Evolutionary conservation across 2,113 vertebrate genomes (phyloP).

Genomic region (Aspidoscelis tigris): DNA sequence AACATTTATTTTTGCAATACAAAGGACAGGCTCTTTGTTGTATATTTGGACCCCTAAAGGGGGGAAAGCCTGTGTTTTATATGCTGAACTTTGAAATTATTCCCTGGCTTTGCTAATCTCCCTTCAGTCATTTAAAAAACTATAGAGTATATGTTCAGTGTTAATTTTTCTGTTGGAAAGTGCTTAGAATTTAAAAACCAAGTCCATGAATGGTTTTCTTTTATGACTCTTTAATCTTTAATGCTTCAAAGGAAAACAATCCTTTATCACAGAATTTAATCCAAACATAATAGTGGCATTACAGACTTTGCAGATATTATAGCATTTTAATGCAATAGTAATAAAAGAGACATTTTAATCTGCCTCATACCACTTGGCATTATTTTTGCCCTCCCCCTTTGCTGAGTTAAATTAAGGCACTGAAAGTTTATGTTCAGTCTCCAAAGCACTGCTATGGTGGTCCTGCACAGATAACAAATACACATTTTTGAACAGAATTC

Average conservation of each 20-base stretch:
- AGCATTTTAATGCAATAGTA: background rate
- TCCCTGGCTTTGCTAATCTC: background rate
- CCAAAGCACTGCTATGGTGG: background rate
- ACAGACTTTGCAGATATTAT: background rate
- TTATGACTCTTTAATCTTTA: slow-evolving; percentile 9
- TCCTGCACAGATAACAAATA: background rate
- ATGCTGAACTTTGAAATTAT: fast-evolving
- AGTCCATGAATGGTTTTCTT: background rate
- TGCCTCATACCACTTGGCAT: background rate
- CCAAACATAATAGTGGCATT: background rate
- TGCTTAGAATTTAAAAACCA: background rate
- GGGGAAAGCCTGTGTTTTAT: background rate
- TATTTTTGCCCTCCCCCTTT: slow-evolving; percentile 17
- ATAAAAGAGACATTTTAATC: slow-evolving; percentile 4
- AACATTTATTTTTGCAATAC: background rate
- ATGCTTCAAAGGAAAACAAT: background rate
- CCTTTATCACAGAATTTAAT: slow-evolving; percentile 14
- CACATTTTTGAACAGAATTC: background rate
- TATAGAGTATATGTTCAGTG: background rate
- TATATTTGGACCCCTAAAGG: too few relatives aligned
- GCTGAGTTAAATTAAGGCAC: slow-evolving; percentile 19
- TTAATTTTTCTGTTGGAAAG: slow-evolving; percentile 21
- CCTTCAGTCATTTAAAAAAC: background rate
- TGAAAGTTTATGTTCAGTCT: slow-evolving; percentile 2
- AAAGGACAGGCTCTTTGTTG: background rate